Percentiles rank a stretch among this genome's conserved stretches.
These are phyloP conservation scores for Caenorhabditis becei DNA, from an alignment of 2,888 invertebrate genomes.

Conservation along the genomic window DNA sequence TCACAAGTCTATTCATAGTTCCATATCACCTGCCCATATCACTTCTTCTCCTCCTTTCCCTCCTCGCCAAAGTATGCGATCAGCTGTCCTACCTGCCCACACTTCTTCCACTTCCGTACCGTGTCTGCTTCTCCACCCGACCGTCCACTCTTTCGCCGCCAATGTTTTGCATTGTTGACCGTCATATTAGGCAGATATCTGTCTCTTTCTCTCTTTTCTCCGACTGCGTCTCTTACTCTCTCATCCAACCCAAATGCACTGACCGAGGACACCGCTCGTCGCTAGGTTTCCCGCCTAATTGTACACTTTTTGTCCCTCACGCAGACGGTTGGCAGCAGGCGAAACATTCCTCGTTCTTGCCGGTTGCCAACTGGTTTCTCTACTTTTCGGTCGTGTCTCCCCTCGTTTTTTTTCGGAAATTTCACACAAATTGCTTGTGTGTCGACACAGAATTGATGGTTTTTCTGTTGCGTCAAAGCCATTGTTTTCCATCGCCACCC, in stretches of 20 bases:
- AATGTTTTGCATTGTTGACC: slow-evolving; percentile 38
- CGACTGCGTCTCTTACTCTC: slow-evolving; percentile 7
- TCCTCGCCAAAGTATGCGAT: slow-evolving; percentile 5
- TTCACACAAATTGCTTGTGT: slow-evolving; percentile 9
- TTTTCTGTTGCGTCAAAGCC: not conserved
- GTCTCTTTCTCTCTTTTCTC: slow-evolving; percentile 12
- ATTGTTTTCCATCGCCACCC: not conserved
- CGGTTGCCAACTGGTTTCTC: slow-evolving; percentile 8
- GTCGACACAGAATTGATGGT: not conserved
- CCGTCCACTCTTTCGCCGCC: slow-evolving; percentile 27
- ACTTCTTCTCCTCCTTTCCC: slow-evolving; percentile 26
- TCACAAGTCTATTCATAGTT: not conserved
- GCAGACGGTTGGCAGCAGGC: slow-evolving; percentile 4
- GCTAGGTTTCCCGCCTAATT: slow-evolving; percentile 34
- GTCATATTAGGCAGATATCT: slow-evolving; percentile 50
- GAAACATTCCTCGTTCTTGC: slow-evolving; percentile 3
- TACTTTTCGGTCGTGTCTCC: not conserved
- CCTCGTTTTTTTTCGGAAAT: slow-evolving; percentile 10
- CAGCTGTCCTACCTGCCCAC: not conserved
- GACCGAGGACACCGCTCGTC: slow-evolving; percentile 29
- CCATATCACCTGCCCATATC: not conserved
- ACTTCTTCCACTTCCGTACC: slow-evolving; percentile 1
- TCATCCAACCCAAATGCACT: slow-evolving; percentile 1
- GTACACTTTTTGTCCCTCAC: slow-evolving; percentile 19
- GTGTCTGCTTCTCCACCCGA: not conserved